These are phyloP conservation scores for Xiphorhynchus elegans DNA, from an alignment of 2,113 vertebrate genomes.

Conservation along the genomic window DNA sequence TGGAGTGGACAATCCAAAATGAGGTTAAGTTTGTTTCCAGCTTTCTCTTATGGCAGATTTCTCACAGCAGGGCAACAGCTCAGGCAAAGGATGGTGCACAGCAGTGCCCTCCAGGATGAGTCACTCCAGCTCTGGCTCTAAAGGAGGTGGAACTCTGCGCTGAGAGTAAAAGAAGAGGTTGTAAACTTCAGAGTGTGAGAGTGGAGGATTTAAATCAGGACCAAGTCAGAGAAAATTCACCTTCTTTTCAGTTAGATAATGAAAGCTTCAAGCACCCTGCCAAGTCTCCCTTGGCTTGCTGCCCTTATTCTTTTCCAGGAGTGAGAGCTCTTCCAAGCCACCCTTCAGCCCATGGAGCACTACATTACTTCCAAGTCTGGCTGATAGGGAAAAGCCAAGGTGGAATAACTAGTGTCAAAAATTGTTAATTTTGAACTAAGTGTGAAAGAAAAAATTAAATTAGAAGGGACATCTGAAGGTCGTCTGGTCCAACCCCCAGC, in stretches of 20 bases:
- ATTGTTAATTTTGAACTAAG: background rate
- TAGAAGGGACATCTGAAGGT: background rate
- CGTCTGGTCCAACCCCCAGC: background rate
- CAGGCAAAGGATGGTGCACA: background rate
- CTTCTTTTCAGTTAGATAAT: slow-evolving; percentile 11
- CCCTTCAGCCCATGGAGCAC: background rate
- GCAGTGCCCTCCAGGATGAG: background rate
- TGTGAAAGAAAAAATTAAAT: background rate
- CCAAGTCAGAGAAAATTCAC: slow-evolving; percentile 12
- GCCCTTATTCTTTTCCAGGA: background rate
- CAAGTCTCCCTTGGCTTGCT: background rate
- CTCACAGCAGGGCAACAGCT: background rate
- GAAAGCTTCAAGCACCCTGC: background rate
- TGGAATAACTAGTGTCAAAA: background rate
- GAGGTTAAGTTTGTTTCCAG: background rate
- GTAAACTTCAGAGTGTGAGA: background rate
- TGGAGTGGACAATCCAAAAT: background rate
- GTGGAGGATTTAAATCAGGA: background rate
- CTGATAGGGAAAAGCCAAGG: background rate
- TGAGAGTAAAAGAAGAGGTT: background rate
- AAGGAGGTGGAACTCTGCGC: background rate
- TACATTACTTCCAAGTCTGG: background rate
- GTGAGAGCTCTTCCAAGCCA: background rate
- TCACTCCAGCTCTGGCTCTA: background rate
- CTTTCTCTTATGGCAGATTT: background rate